Percentiles rank a stretch among this genome's conserved stretches.
Conservation (phyloP, 2,113 vertebrate species). For the Hippotragus niger region DNA sequence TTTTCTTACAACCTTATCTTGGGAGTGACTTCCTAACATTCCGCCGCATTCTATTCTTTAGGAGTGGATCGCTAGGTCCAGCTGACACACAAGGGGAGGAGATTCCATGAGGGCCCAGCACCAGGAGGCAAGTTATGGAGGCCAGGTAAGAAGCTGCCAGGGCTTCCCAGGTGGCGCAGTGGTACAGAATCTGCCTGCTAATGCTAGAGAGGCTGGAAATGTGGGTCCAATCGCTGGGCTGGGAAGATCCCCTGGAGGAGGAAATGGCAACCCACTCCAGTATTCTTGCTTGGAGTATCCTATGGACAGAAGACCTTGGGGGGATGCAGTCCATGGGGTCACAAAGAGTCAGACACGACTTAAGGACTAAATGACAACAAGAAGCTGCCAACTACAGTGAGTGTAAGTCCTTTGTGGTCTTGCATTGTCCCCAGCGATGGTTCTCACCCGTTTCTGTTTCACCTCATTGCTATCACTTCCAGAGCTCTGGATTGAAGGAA, state of each 20-base stretch:
- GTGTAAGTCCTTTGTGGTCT: background rate
- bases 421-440: background rate
- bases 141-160: background rate
- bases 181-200: background rate
- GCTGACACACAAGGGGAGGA: background rate
- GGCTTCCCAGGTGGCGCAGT: background rate
- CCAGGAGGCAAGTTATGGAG: background rate
- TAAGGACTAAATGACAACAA: background rate
- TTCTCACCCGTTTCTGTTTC: background rate
- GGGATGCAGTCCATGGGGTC: background rate
- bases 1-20: background rate
- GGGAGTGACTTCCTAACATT: background rate
- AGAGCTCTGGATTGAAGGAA: background rate
- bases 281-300: background rate
- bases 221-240: fast-evolving
- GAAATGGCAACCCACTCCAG: background rate
- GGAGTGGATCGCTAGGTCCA: background rate
- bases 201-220: background rate
- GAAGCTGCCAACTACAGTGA: background rate
- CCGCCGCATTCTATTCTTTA: background rate
- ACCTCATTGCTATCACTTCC: background rate
- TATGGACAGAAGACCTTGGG: background rate
- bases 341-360: background rate
- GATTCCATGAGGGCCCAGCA: background rate
- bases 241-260: background rate